These are phyloP conservation scores for Sebastes taczanowskii DNA, from an alignment of 2,797 vertebrate genomes.

Conservation along the genomic window DNA sequence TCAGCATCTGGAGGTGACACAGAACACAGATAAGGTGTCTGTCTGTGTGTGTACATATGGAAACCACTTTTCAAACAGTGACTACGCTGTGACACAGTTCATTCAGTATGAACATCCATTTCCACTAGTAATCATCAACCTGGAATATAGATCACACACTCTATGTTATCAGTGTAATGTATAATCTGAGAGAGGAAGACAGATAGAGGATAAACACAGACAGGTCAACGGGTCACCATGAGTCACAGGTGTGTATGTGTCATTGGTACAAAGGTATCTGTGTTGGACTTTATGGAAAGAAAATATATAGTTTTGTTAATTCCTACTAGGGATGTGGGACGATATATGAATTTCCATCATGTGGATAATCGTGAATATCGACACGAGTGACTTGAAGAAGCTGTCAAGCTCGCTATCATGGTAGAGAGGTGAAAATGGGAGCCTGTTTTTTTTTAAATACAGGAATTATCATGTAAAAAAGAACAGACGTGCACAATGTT, in stretches of 20 bases:
- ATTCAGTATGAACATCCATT: background rate
- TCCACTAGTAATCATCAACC: constrained; percentile 48
- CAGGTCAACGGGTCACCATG: background rate
- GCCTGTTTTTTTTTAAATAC: too few species aligned
- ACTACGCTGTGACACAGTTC: background rate
- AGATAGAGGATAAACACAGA: constrained; percentile 6
- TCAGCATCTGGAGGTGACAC: constrained; percentile 67
- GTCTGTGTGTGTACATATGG: background rate
- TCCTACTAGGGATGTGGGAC: background rate
- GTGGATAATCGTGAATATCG: too few species aligned
- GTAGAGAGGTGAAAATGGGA: too few species aligned
- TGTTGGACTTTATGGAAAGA: background rate
- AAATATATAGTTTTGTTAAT: background rate
- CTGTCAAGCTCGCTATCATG: too few species aligned
- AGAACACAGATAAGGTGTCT: background rate
- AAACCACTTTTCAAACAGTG: constrained; percentile 10
- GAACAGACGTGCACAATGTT: too few species aligned
- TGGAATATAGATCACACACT: constrained; percentile 3
- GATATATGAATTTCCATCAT: too few species aligned
- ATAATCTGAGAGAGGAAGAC: background rate
- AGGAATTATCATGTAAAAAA: too few species aligned
- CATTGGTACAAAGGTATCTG: background rate
- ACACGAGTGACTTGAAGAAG: too few species aligned
- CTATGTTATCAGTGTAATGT: constrained; percentile 8
- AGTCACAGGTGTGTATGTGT: background rate